Conservation (phyloP, 2,888 invertebrate genomes). For the Drosophila bunnanda region DNA sequence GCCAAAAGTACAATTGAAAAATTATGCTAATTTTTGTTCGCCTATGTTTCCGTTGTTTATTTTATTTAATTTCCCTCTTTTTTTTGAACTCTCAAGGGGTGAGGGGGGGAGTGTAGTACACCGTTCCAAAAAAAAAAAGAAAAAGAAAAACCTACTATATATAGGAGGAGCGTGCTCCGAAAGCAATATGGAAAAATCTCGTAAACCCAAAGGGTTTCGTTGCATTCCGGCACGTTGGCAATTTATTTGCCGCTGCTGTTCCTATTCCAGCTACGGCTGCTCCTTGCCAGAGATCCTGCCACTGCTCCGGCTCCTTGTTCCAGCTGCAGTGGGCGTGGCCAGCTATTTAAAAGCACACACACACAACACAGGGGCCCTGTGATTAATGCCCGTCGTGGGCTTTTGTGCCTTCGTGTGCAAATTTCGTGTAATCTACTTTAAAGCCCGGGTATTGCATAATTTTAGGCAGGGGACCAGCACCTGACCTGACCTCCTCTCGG, state of each 20-base stretch:
- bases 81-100: conserved; percentile 6
- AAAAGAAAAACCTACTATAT: not conserved
- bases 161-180: conserved; percentile 25
- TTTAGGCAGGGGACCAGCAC: conserved; percentile 45
- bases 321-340: conserved; percentile 31
- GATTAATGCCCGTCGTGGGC: conserved; percentile 77
- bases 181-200: conserved; percentile 56
- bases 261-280: not conserved
- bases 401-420: conserved; percentile 78
- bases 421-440: conserved; percentile 78
- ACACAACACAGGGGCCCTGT: conserved; percentile 44
- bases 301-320: not conserved
- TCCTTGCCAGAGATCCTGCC: conserved; percentile 8
- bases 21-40: conserved; percentile 69
- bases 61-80: conserved; percentile 18
- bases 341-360: conserved; percentile 47
- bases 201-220: conserved; percentile 54
- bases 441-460: conserved; percentile 75
- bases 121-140: not conserved
- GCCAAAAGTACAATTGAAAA: conserved; percentile 66
- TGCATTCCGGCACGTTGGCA: conserved; percentile 57
- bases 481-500: conserved; percentile 4
- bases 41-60: conserved; percentile 23
- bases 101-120: not conserved
- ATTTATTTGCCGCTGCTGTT: conserved; percentile 45